These are phyloP conservation scores for Limnothrissa miodon DNA, from an alignment of 2,113 vertebrate genomes.

Conservation along the genomic window DNA sequence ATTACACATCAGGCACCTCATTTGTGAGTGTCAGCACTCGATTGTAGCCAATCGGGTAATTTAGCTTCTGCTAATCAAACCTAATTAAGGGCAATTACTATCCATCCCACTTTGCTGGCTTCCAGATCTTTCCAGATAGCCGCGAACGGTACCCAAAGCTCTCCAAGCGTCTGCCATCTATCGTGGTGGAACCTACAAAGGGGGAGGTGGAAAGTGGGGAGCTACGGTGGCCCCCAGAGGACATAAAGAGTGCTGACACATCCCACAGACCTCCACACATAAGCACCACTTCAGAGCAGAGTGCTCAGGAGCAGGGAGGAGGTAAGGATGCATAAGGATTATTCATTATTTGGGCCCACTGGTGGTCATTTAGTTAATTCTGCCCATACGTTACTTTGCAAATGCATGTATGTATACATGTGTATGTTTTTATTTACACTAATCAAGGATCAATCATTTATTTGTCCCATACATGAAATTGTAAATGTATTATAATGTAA, in stretches of 20 bases:
- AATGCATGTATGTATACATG: too few species aligned
- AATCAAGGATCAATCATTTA: too few species aligned
- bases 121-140: slow-evolving; percentile 79
- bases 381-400: too few species aligned
- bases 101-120: neutral
- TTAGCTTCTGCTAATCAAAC: neutral
- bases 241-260: slow-evolving; percentile 71
- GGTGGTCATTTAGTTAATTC: too few species aligned
- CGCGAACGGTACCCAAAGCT: slow-evolving; percentile 82
- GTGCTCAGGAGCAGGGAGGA: slow-evolving; percentile 21
- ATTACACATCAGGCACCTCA: neutral
- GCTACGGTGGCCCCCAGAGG: slow-evolving; percentile 87
- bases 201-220: slow-evolving; percentile 87
- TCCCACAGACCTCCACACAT: slow-evolving; percentile 25
- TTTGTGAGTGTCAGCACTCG: neutral
- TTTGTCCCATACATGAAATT: too few species aligned
- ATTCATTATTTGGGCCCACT: too few species aligned
- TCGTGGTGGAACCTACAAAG: slow-evolving; percentile 85
- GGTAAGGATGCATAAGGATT: neutral
- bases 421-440: too few species aligned
- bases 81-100: neutral
- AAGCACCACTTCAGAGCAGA: slow-evolving; percentile 18
- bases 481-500: too few species aligned
- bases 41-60: neutral
- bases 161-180: slow-evolving; percentile 84